Percentiles rank a stretch among this genome's conserved stretches.
phyloP scores from a whole-genome alignment of 2,888 invertebrate genomes.

The Calliscelio sp. region DNA sequence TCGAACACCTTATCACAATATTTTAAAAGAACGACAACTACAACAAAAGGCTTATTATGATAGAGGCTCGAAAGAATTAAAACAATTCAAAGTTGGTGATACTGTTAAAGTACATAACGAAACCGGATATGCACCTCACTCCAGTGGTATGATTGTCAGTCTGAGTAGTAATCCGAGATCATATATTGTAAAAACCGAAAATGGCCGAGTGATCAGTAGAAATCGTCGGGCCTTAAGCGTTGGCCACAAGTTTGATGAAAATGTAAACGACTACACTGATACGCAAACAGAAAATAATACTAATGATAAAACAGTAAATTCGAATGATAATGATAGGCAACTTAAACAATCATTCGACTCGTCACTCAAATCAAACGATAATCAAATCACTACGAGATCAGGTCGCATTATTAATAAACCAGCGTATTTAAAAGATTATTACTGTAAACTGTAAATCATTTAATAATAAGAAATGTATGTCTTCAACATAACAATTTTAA shows the following conservation, averaged over 20 bases:
- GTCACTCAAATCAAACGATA: no score
- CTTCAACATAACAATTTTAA: no score
- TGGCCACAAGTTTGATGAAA: no score
- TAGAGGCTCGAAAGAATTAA: conserved; percentile 17
- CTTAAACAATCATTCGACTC: no score
- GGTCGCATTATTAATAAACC: conserved; percentile 11
- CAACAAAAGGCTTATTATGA: conserved; percentile 41
- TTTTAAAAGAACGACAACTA: conserved; percentile 17
- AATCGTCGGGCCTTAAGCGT: conserved; percentile 7
- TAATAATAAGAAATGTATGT: no score
- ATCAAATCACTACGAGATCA: background rate
- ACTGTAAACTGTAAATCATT: background rate
- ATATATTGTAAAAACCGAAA: conserved; percentile 28
- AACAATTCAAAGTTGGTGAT: conserved; percentile 34
- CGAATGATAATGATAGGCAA: background rate
- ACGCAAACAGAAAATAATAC: background rate
- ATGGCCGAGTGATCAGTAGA: conserved; percentile 6
- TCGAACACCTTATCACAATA: no score
- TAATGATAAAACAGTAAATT: background rate
- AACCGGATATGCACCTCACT: conserved; percentile 18
- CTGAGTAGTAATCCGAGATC: conserved; percentile 11
- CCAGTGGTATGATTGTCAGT: conserved; percentile 24
- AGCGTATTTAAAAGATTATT: conserved; percentile 27
- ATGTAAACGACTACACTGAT: no score
- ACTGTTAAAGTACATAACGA: conserved; percentile 38